Evolutionary conservation across 1,140 invertebrate species (phyloP).

Genomic region (Solen grandis): DNA sequence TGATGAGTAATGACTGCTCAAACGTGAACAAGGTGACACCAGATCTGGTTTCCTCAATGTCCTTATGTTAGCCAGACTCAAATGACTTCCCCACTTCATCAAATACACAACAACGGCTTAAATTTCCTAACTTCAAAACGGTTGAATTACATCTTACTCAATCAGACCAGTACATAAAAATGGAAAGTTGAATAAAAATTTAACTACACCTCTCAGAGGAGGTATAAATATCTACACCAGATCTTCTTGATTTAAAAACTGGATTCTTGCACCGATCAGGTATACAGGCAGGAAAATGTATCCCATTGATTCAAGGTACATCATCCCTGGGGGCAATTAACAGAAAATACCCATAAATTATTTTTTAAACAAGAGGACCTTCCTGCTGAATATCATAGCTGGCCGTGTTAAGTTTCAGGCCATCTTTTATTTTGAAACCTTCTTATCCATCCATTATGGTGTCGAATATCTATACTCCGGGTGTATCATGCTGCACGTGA

Average conservation of each 20-base stretch:
- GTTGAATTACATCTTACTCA: constrained; percentile 37
- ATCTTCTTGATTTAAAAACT: too few relatives aligned
- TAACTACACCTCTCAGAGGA: too few relatives aligned
- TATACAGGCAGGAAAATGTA: too few relatives aligned
- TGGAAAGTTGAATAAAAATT: constrained; percentile 45
- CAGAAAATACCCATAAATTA: too few relatives aligned
- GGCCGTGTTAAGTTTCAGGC: not conserved
- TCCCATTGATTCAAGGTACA: too few relatives aligned
- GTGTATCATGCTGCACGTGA: too few relatives aligned
- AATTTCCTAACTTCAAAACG: constrained; percentile 44
- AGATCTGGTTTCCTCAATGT: constrained; percentile 38
- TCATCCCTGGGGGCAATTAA: too few relatives aligned
- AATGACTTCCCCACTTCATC: constrained; percentile 19
- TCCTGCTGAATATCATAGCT: not conserved
- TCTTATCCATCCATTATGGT: not conserved
- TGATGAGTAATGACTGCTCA: too few relatives aligned
- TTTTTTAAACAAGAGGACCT: too few relatives aligned
- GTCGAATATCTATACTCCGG: constrained; percentile 10
- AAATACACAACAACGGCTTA: constrained; percentile 46
- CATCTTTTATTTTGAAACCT: constrained; percentile 11
- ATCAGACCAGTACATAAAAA: constrained; percentile 41
- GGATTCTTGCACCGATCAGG: too few relatives aligned
- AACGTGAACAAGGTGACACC: constrained; percentile 16
- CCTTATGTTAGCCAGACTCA: constrained; percentile 34
- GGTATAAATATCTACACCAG: too few relatives aligned